phyloP scores from a whole-genome alignment of 2,888 invertebrate genomes.

The Apotomis turbidana region DNA sequence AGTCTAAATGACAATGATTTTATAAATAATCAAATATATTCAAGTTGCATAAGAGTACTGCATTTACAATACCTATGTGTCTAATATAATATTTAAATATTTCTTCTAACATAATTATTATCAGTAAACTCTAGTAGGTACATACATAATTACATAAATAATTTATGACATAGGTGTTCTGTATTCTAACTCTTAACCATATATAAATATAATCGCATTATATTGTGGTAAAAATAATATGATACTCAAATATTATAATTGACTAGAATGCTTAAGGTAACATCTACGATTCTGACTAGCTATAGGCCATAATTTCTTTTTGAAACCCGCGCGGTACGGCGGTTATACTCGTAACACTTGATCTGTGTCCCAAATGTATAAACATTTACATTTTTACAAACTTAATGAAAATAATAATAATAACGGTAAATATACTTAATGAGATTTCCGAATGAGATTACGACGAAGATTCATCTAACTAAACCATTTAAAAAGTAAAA shows the following conservation, averaged over 20 bases:
- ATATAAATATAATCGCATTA: conserved; percentile 40
- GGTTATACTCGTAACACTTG: conserved; percentile 18
- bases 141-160: conserved; percentile 36
- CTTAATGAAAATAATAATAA: too few species aligned
- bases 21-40: conserved; percentile 32
- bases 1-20: conserved; percentile 38
- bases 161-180: conserved; percentile 31
- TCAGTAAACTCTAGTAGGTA: conserved; percentile 34
- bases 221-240: conserved; percentile 44
- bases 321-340: conserved; percentile 6
- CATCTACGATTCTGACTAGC: conserved; percentile 58
- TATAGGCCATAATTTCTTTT: conserved; percentile 53
- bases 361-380: conserved; percentile 18
- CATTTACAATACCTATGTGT: conserved; percentile 25
- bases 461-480: conserved; percentile 34
- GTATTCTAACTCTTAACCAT: conserved; percentile 20
- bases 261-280: conserved; percentile 71
- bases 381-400: too few species aligned
- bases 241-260: conserved; percentile 68
- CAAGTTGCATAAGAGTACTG: conserved; percentile 27
- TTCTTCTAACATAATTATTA: conserved; percentile 32
- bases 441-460: conserved; percentile 43
- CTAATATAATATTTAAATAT: conserved; percentile 28
- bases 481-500: conserved; percentile 31
- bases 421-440: conserved; percentile 10